These are phyloP conservation scores for Apis cerana DNA, from an alignment of 1,140 invertebrate species.

Conservation along the genomic window DNA sequence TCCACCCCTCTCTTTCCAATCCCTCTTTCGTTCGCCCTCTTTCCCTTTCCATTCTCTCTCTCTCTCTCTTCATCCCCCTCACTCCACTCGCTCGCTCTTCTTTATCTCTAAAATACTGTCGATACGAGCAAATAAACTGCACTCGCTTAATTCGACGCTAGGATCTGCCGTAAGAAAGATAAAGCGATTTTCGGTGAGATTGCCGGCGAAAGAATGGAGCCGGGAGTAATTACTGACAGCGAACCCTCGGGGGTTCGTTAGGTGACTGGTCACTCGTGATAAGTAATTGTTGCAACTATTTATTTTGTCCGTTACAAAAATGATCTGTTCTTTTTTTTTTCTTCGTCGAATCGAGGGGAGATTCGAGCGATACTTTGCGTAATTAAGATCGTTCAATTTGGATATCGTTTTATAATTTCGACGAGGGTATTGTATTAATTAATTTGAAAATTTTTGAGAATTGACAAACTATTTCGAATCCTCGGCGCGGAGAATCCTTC, in stretches of 20 bases:
- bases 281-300: too few relatives aligned
- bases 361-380: too few relatives aligned
- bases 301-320: too few relatives aligned
- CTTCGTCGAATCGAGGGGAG: too few relatives aligned
- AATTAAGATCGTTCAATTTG: too few relatives aligned
- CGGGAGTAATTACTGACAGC: constrained; percentile 3
- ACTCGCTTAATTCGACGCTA: constrained; percentile 59
- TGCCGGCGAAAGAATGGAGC: constrained; percentile 19
- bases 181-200: constrained; percentile 58
- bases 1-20: not conserved
- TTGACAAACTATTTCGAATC: too few relatives aligned
- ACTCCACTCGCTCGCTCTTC: not conserved
- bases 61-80: not conserved
- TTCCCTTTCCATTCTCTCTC: not conserved
- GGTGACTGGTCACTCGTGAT: too few relatives aligned
- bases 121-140: constrained; percentile 61
- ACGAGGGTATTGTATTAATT: too few relatives aligned
- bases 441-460: too few relatives aligned
- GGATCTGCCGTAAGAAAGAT: constrained; percentile 52
- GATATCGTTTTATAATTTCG: too few relatives aligned
- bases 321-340: too few relatives aligned
- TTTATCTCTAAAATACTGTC: constrained; percentile 55
- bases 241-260: not conserved
- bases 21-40: not conserved
- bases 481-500: too few relatives aligned